A percentile compares a stretch with the other conserved stretches of the same genome.
phyloP scores from a whole-genome alignment of 2,888 invertebrate species.

The Cephus runcator region DNA sequence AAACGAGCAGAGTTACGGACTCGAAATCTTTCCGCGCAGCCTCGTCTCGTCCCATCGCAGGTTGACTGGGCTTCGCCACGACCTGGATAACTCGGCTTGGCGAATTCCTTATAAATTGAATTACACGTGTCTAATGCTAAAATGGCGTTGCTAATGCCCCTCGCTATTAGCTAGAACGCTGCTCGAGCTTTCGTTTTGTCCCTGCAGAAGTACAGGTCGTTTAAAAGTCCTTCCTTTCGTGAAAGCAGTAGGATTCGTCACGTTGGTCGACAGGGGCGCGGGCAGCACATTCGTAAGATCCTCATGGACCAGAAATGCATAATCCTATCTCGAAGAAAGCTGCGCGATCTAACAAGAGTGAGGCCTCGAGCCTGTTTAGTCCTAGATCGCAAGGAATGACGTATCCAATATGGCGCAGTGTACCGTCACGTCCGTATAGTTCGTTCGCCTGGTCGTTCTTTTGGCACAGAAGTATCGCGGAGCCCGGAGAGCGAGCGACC shows the following conservation, averaged over 20 bases:
- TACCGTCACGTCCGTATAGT: not conserved
- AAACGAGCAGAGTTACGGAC: slow-evolving; percentile 12
- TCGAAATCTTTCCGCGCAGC: slow-evolving; percentile 4
- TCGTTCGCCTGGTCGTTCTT: not conserved
- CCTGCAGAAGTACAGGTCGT: not conserved
- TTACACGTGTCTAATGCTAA: slow-evolving; percentile 39
- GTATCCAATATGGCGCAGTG: not conserved
- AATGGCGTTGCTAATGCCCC: slow-evolving; percentile 13
- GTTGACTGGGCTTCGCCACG: not conserved
- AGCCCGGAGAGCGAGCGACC: not conserved
- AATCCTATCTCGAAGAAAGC: not conserved
- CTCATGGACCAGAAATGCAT: not conserved
- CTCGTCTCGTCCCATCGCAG: not conserved
- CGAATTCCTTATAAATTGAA: slow-evolving; percentile 38
- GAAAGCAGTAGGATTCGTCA: not conserved
- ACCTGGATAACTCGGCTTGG: slow-evolving; percentile 31
- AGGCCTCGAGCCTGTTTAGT: not conserved
- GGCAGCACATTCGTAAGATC: not conserved
- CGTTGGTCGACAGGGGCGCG: too few species aligned
- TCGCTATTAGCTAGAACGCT: not conserved
- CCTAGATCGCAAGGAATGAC: not conserved
- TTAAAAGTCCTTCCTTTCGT: not conserved
- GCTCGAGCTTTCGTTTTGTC: not conserved
- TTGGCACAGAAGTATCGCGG: not conserved
- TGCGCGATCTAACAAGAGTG: not conserved